A percentile compares a stretch with the other conserved stretches of the same genome.
phyloP scores from a whole-genome alignment of 2,113 vertebrate genomes.

The Chinchilla lanigera region DNA sequence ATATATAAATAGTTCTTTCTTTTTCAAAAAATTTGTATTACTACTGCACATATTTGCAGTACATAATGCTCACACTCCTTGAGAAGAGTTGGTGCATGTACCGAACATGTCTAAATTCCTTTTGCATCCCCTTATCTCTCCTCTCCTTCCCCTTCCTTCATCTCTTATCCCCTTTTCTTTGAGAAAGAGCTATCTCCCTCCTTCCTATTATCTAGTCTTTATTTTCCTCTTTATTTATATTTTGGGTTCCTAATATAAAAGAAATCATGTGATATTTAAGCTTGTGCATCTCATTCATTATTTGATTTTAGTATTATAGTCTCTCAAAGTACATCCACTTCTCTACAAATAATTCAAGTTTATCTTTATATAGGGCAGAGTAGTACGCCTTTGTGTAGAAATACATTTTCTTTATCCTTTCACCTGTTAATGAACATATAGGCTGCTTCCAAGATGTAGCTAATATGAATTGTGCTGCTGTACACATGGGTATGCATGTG shows the following conservation, averaged over 20 bases:
- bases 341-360: background rate
- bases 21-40: background rate
- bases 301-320: background rate
- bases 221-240: background rate
- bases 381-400: background rate
- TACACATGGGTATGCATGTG: background rate
- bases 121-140: background rate
- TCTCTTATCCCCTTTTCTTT: background rate
- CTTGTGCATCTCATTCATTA: background rate
- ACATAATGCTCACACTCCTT: background rate
- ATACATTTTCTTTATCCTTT: background rate
- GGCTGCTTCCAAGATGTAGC: background rate
- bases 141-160: background rate
- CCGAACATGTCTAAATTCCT: background rate
- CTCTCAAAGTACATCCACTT: background rate
- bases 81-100: background rate
- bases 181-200: background rate
- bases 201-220: background rate
- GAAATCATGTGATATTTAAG: background rate
- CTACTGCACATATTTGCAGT: background rate
- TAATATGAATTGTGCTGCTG: background rate
- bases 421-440: background rate
- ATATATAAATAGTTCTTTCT: background rate
- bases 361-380: background rate
- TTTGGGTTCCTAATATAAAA: background rate